Conservation (phyloP, 23 tunicate species). For the Botrylloides violaceus region DNA sequence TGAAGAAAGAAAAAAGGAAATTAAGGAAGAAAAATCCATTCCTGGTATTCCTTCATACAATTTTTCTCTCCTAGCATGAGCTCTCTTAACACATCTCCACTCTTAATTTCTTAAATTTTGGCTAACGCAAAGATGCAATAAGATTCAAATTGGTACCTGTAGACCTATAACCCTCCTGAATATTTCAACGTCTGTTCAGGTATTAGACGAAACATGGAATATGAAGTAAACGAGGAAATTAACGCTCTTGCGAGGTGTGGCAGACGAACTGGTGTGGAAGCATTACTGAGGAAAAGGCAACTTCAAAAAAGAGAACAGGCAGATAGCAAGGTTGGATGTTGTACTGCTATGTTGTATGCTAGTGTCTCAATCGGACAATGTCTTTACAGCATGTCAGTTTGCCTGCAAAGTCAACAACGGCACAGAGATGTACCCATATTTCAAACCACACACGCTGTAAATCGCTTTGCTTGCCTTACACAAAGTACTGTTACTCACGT, state of each 20-base stretch:
- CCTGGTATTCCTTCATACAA: background rate
- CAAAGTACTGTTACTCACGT: constrained; percentile 36
- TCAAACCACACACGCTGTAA: constrained; percentile 37
- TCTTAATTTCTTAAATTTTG: too few relatives aligned
- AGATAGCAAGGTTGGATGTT: background rate
- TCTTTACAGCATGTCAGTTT: background rate
- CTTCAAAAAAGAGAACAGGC: background rate
- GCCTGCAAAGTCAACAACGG: background rate
- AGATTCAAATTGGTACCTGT: too few relatives aligned
- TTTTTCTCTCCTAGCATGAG: too few relatives aligned
- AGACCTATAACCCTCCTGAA: too few relatives aligned
- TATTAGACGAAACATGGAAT: background rate
- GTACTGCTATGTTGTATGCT: background rate
- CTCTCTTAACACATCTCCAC: background rate
- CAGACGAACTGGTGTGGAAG: constrained; percentile 14
- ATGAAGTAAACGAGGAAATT: background rate
- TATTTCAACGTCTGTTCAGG: background rate
- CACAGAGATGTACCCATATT: constrained; percentile 28
- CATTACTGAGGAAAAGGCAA: constrained; percentile 11
- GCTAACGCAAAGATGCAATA: too few relatives aligned
- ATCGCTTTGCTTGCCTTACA: constrained; percentile 44
- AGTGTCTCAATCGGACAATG: background rate
- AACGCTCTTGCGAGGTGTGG: constrained; percentile 6
- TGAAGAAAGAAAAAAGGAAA: constrained; percentile 11
- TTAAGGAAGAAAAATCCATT: constrained; percentile 7